Evolutionary conservation across 2,797 vertebrate species (phyloP).

Genomic region (Anabas testudineus): DNA sequence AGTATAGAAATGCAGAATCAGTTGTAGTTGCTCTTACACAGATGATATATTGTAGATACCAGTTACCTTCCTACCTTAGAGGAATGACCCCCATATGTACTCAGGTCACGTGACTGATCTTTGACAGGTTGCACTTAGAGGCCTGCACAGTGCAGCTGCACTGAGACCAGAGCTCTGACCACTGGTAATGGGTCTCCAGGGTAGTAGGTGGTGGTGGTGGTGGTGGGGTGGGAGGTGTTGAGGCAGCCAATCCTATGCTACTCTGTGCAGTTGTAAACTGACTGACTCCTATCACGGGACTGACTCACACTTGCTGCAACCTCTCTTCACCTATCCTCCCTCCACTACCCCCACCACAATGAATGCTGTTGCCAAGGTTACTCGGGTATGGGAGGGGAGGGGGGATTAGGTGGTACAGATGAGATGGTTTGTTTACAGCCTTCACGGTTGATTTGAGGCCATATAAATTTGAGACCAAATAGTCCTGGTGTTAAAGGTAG

Average conservation of each 20-base stretch:
- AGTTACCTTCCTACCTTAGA: constrained; percentile 8
- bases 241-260: constrained; percentile 5
- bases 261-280: constrained; percentile 62
- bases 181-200: constrained; percentile 64
- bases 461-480: constrained; percentile 22
- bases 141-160: constrained; percentile 20
- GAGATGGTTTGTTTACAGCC: constrained; percentile 58
- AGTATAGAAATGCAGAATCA: constrained; percentile 27
- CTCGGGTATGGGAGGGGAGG: constrained; percentile 11
- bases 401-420: constrained; percentile 44
- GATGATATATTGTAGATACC: constrained; percentile 18
- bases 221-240: no score
- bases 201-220: no score
- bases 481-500: neutral
- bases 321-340: constrained; percentile 23
- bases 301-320: constrained; percentile 27
- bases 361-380: constrained; percentile 73
- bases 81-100: constrained; percentile 16
- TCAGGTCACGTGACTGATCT: constrained; percentile 56
- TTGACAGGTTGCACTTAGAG: constrained; percentile 55
- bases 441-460: constrained; percentile 40
- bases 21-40: constrained; percentile 1
- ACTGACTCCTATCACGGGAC: constrained; percentile 34
- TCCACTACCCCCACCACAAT: neutral
- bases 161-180: constrained; percentile 58